Evolutionary conservation across 2,113 vertebrate genomes (phyloP).

Genomic region (Heterocephalus glaber): DNA sequence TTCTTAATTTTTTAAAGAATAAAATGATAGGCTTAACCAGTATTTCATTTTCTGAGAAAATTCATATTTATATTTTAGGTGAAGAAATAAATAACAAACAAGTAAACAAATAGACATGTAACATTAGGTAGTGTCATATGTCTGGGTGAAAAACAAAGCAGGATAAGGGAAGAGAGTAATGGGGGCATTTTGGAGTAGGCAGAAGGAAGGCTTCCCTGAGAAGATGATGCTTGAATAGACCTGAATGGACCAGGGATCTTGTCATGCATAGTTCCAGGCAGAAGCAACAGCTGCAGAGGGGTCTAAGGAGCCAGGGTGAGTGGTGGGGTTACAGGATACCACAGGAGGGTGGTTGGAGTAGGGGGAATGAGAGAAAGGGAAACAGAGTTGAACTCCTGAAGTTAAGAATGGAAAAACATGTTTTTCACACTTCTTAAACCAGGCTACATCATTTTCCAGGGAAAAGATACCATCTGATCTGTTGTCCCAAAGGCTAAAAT

Average conservation of each 20-base stretch:
- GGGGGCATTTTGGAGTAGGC: background rate
- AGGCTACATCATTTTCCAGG: background rate
- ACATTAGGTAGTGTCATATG: background rate
- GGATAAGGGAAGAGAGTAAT: background rate
- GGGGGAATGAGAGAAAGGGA: too few species aligned
- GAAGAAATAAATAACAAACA: slow-evolving; percentile 1
- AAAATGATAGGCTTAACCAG: background rate
- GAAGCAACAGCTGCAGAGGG: background rate
- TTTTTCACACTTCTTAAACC: background rate
- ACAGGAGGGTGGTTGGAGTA: too few species aligned
- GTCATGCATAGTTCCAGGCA: background rate
- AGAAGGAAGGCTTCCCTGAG: background rate
- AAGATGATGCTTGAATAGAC: background rate
- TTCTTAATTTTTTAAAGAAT: background rate
- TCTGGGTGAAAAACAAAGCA: background rate
- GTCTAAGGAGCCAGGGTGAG: background rate
- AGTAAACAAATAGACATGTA: background rate
- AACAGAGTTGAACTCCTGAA: background rate
- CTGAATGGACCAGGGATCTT: background rate
- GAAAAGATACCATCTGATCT: background rate
- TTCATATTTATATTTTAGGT: background rate
- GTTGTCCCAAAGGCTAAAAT: background rate
- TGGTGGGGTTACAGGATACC: background rate
- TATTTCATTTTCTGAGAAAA: slow-evolving; percentile 38
- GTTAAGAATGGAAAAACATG: background rate